These are phyloP conservation scores for Patella ulyssiponensis DNA, from an alignment of 2,888 invertebrate species.

Conservation along the genomic window DNA sequence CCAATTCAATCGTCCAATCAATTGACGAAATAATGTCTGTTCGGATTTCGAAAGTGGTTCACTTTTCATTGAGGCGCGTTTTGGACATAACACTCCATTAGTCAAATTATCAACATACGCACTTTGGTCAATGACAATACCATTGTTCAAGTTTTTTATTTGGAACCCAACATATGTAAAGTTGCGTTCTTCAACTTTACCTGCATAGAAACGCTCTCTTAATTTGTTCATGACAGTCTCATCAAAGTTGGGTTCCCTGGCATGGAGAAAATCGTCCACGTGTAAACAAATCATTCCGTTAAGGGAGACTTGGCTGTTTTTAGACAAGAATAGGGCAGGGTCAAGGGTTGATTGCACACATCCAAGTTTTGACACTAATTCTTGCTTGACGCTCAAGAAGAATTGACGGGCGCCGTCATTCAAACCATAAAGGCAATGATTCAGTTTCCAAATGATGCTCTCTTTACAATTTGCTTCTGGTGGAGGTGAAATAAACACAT, in stretches of 20 bases:
- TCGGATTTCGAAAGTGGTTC: not conserved
- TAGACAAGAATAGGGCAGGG: not conserved
- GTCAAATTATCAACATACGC: not conserved
- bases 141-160: not conserved
- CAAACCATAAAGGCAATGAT: no score
- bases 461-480: constrained; percentile 22
- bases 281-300: constrained; percentile 19
- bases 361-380: constrained; percentile 10
- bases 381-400: no score
- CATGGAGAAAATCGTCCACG: constrained; percentile 28
- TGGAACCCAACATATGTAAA: constrained; percentile 22
- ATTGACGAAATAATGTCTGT: constrained; percentile 10
- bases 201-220: not conserved
- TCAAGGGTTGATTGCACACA: constrained; percentile 19
- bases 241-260: constrained; percentile 15
- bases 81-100: not conserved
- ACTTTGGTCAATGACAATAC: not conserved
- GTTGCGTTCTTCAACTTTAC: not conserved
- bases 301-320: not conserved
- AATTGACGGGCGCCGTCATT: no score
- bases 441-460: not conserved
- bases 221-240: not conserved
- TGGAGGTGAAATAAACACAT: constrained; percentile 39
- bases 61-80: not conserved
- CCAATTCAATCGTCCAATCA: constrained; percentile 29